These are phyloP conservation scores for Pyrrhia umbra DNA, from an alignment of 2,888 invertebrate genomes.

Conservation along the genomic window DNA sequence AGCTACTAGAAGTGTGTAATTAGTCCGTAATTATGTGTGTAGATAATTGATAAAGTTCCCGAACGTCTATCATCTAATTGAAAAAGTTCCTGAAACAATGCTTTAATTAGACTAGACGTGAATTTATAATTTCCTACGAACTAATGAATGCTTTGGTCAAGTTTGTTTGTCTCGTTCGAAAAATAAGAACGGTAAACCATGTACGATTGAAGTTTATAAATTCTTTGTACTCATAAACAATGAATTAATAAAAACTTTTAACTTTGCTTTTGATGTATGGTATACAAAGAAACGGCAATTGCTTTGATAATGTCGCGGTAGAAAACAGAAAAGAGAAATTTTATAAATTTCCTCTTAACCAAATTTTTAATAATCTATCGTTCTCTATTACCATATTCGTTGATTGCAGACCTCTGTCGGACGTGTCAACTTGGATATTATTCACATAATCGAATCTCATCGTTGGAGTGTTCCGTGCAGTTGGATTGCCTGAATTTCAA, in stretches of 20 bases:
- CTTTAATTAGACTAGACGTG: conserved; percentile 7
- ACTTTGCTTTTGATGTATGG: conserved; percentile 15
- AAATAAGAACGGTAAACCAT: neutral
- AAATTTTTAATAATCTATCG: conserved; percentile 35
- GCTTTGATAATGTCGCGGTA: conserved; percentile 67
- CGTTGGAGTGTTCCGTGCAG: conserved; percentile 55
- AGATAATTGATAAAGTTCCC: conserved; percentile 44
- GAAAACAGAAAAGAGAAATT: conserved; percentile 2
- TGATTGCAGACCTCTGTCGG: conserved; percentile 62
- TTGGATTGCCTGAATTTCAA: conserved; percentile 58
- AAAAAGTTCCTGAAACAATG: conserved; percentile 59
- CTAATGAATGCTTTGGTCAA: neutral
- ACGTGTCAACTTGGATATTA: conserved; percentile 69
- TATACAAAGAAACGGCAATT: conserved; percentile 8
- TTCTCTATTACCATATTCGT: conserved; percentile 59
- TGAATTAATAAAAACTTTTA: conserved; percentile 17
- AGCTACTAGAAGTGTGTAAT: conserved; percentile 29
- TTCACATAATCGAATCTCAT: conserved; percentile 71
- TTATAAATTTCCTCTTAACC: conserved; percentile 52
- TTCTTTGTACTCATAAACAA: conserved; percentile 26
- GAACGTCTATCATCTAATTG: conserved; percentile 59
- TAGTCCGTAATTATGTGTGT: conserved; percentile 32
- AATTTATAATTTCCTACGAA: conserved; percentile 12
- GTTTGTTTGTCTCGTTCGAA: neutral
- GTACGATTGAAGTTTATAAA: conserved; percentile 14